Conservation (phyloP, 2,888 invertebrate species). For the Rutpela maculata region DNA sequence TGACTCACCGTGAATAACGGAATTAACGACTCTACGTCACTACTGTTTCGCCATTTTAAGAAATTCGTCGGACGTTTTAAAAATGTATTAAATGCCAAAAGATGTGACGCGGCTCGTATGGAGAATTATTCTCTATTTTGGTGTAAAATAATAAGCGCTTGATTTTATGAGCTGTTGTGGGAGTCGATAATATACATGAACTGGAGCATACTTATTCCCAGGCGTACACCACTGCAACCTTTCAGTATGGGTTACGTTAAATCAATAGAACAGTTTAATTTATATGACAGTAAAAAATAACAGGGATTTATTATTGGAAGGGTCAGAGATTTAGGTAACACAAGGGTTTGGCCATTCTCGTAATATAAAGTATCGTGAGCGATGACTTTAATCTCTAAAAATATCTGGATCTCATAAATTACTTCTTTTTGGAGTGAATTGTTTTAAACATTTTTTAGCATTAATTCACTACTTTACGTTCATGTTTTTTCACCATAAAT, state of each 20-base stretch:
- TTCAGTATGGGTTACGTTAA: constrained; percentile 30
- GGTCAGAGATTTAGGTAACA: constrained; percentile 46
- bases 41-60: too few relatives aligned
- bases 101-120: too few relatives aligned
- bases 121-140: too few relatives aligned
- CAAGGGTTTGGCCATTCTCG: constrained; percentile 41
- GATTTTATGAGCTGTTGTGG: too few relatives aligned
- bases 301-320: constrained; percentile 46
- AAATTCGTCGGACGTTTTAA: too few relatives aligned
- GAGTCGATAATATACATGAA: neutral
- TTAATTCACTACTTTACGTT: constrained; percentile 26
- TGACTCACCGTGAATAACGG: too few relatives aligned
- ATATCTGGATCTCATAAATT: constrained; percentile 44
- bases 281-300: constrained; percentile 44
- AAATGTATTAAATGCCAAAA: too few relatives aligned
- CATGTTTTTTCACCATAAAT: constrained; percentile 25
- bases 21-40: too few relatives aligned
- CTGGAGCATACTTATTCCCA: neutral
- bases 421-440: constrained; percentile 39
- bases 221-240: constrained; percentile 27
- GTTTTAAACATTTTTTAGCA: constrained; percentile 33
- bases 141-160: too few relatives aligned
- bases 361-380: constrained; percentile 43
- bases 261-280: constrained; percentile 43
- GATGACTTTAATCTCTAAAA: constrained; percentile 45